Percentiles rank a stretch among this genome's conserved stretches.
Evolutionary conservation across 1,140 invertebrate species (phyloP).

Genomic region (Tetragnatha versicolor): DNA sequence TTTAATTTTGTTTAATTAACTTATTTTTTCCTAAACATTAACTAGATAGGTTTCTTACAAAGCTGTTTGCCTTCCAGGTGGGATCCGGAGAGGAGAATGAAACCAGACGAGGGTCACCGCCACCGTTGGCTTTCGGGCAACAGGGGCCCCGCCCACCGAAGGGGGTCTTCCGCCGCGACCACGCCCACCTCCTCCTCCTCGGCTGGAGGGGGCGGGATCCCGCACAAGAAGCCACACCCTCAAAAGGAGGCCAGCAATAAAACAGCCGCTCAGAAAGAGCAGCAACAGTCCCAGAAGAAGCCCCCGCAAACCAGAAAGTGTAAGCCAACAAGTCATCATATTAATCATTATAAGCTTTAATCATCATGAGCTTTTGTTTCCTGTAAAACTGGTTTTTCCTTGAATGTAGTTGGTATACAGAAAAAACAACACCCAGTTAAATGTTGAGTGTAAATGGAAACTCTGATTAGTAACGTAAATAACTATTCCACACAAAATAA

Average conservation of each 20-base stretch:
- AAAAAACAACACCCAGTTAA: no score
- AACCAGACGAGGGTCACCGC: slow-evolving; percentile 80
- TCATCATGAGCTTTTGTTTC: not conserved
- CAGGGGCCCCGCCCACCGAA: slow-evolving; percentile 22
- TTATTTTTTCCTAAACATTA: no score
- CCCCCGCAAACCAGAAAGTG: slow-evolving; percentile 25
- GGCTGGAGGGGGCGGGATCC: not conserved
- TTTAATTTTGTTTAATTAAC: no score
- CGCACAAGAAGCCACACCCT: slow-evolving; percentile 14
- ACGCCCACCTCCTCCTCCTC: not conserved
- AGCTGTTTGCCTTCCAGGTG: slow-evolving; percentile 76
- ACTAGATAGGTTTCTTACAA: no score
- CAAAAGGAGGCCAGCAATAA: not conserved
- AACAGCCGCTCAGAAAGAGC: not conserved
- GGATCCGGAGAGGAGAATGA: slow-evolving; percentile 92
- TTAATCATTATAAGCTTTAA: not conserved
- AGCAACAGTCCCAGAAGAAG: slow-evolving; percentile 5
- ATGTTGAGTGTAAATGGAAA: no score
- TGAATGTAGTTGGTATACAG: no score
- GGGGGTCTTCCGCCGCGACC: slow-evolving; percentile 16
- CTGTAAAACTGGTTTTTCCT: no score
- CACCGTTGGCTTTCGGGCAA: slow-evolving; percentile 68
- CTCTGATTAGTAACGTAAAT: no score
- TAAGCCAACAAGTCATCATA: not conserved
- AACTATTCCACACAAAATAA: no score